Evolutionary conservation across 2,797 vertebrate species (phyloP).

Genomic region (Manis pentadactyla): DNA sequence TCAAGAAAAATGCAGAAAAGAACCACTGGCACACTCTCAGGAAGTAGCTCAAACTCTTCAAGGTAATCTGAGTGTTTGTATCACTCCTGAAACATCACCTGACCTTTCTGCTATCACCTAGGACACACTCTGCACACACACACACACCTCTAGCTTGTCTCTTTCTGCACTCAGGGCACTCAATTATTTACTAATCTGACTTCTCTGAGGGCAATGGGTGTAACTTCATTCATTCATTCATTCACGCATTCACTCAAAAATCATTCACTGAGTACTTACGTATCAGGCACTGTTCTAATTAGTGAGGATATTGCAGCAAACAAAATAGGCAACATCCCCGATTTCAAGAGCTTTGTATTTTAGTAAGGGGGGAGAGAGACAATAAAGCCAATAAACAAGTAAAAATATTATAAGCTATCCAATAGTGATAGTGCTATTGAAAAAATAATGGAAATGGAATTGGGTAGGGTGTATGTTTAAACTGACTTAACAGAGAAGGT

Average conservation of each 20-base stretch:
- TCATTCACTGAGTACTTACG: not conserved
- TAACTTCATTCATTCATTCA: not conserved
- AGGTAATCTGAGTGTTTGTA: not conserved
- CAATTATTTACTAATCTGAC: not conserved
- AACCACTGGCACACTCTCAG: not conserved
- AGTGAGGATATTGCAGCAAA: not conserved
- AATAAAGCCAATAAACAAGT: not conserved
- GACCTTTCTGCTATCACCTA: not conserved
- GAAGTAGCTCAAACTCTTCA: not conserved
- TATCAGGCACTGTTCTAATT: not conserved
- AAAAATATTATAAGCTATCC: not conserved
- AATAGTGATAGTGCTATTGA: not conserved
- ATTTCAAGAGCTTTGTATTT: not conserved
- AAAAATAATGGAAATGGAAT: not conserved
- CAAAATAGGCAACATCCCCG: not conserved
- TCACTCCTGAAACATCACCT: not conserved
- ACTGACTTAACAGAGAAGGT: not conserved
- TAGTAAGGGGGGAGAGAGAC: not conserved
- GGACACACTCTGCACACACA: not conserved
- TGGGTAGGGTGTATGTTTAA: not conserved
- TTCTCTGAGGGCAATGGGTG: not conserved
- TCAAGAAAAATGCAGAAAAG: constrained; percentile 8
- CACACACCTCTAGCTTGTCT: not conserved
- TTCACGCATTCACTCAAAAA: not conserved
- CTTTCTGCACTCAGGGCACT: not conserved